Conservation (phyloP, 2,888 invertebrate species). For the Blastobasis lacticolella region DNA sequence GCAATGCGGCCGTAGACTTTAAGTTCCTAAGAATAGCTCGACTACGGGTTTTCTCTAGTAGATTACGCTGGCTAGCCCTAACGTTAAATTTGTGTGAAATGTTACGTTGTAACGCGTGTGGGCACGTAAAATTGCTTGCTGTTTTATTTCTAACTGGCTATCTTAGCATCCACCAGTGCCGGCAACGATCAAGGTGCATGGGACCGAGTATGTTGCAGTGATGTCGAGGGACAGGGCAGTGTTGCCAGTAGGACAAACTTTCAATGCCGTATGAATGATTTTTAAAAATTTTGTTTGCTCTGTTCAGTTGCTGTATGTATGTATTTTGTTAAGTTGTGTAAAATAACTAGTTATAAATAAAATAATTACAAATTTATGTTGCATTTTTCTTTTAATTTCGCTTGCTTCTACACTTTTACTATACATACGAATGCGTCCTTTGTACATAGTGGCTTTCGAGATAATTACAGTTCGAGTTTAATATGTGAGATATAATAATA, state of each 20-base stretch:
- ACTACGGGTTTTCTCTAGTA: too few species aligned
- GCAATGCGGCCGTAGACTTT: too few species aligned
- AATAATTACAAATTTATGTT: slow-evolving; percentile 59
- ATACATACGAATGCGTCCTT: slow-evolving; percentile 11
- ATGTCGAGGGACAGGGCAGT: background rate
- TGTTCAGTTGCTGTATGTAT: slow-evolving; percentile 70
- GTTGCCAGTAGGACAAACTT: slow-evolving; percentile 3
- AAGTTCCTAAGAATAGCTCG: too few species aligned
- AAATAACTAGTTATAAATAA: slow-evolving; percentile 72
- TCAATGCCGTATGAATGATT: slow-evolving; percentile 50
- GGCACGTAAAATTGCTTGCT: background rate
- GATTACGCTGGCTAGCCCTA: too few species aligned
- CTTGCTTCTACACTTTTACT: slow-evolving; percentile 25
- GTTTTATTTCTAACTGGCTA: too few species aligned
- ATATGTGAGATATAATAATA: slow-evolving; percentile 22
- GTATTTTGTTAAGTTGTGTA: slow-evolving; percentile 75
- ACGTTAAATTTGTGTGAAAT: too few species aligned
- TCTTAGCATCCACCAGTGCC: too few species aligned
- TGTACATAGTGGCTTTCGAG: slow-evolving; percentile 31
- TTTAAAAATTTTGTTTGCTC: slow-evolving; percentile 55
- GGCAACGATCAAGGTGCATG: background rate
- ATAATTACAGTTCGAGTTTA: slow-evolving; percentile 17
- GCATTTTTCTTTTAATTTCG: slow-evolving; percentile 55
- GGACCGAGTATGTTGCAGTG: background rate
- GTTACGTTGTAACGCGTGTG: too few species aligned